These are phyloP conservation scores for Remorina albescens DNA, from an alignment of 2,797 vertebrate genomes.

Conservation along the genomic window DNA sequence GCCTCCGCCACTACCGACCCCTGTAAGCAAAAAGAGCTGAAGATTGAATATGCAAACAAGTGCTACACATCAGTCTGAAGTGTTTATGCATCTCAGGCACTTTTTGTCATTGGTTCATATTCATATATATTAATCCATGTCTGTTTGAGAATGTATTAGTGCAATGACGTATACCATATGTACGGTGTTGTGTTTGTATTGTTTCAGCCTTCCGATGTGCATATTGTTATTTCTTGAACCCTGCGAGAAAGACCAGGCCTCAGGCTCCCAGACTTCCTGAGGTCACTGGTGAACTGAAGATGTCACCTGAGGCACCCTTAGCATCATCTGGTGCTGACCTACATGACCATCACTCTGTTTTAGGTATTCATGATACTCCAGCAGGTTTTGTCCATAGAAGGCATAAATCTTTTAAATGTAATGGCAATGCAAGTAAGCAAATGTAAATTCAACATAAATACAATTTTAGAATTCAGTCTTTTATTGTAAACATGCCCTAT, in stretches of 20 bases:
- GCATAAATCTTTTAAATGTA: not conserved
- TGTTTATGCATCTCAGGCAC: slow-evolving; percentile 79
- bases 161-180: slow-evolving; percentile 52
- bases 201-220: slow-evolving; percentile 96
- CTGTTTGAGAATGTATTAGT: slow-evolving; percentile 52
- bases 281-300: slow-evolving; percentile 85
- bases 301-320: slow-evolving; percentile 59
- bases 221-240: slow-evolving; percentile 99
- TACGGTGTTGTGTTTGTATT: slow-evolving; percentile 52
- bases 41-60: slow-evolving; percentile 83
- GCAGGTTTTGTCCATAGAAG: not conserved
- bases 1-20: slow-evolving; percentile 76
- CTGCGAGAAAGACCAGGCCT: slow-evolving; percentile 96
- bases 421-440: not conserved
- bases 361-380: slow-evolving; percentile 52
- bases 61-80: slow-evolving; percentile 76
- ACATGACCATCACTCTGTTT: slow-evolving; percentile 61
- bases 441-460: not conserved
- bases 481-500: not conserved
- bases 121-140: slow-evolving; percentile 82
- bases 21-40: slow-evolving; percentile 75
- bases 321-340: slow-evolving; percentile 65
- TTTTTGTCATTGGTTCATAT: slow-evolving; percentile 77
- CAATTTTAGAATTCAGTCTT: not conserved
- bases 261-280: slow-evolving; percentile 93